phyloP scores from a whole-genome alignment of 2,113 vertebrate genomes.

The Pimephales promelas region DNA sequence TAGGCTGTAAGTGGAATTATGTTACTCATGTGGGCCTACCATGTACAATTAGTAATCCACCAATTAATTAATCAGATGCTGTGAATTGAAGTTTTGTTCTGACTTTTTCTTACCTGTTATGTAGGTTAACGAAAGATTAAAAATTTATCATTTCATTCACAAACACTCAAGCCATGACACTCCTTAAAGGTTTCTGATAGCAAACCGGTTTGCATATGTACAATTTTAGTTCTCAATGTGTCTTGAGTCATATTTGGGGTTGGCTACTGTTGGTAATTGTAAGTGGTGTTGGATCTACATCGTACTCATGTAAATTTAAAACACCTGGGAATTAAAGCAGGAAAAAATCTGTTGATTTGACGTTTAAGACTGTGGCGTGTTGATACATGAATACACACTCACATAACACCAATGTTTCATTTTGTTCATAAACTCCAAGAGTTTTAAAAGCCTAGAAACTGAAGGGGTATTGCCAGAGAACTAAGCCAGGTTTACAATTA shows the following conservation, averaged over 20 bases:
- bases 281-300: slow-evolving; percentile 44
- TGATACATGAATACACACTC: background rate
- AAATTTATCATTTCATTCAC: background rate
- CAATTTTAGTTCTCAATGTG: slow-evolving; percentile 33
- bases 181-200: background rate
- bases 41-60: slow-evolving; percentile 61
- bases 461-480: background rate
- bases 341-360: background rate
- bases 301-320: slow-evolving; percentile 33
- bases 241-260: slow-evolving; percentile 39
- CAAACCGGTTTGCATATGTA: background rate
- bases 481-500: background rate
- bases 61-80: slow-evolving; percentile 47
- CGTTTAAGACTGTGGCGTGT: background rate
- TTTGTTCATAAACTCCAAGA: background rate
- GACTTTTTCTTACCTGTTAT: slow-evolving; percentile 80
- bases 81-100: slow-evolving; percentile 58
- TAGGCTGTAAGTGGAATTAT: slow-evolving; percentile 56
- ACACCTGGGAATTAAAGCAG: slow-evolving; percentile 64
- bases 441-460: background rate
- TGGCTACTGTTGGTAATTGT: slow-evolving; percentile 58
- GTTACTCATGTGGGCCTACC: slow-evolving; percentile 59
- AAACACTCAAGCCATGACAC: background rate
- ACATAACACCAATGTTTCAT: background rate
- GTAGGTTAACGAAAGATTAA: slow-evolving; percentile 70